Conservation (phyloP, 2,113 vertebrate genomes). For the Numida meleagris region DNA sequence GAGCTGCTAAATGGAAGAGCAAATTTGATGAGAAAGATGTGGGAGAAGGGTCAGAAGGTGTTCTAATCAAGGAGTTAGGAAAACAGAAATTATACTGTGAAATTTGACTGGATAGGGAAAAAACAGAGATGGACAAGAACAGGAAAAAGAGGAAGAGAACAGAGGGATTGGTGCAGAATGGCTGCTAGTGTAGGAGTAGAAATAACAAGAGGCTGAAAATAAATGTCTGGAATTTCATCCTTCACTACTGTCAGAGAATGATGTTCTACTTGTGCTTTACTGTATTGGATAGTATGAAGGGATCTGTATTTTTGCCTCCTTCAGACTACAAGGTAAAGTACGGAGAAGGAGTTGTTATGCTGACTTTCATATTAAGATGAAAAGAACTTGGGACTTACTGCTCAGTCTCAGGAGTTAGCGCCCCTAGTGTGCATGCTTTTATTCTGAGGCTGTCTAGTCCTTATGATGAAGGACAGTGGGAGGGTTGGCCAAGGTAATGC, state of each 20-base stretch:
- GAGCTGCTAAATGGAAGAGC: not conserved
- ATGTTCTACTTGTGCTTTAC: not conserved
- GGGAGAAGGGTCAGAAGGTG: not conserved
- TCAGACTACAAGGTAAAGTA: not conserved
- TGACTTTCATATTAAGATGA: not conserved
- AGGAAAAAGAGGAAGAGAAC: not conserved
- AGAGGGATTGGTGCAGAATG: not conserved
- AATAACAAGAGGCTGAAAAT: not conserved
- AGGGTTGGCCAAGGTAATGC: not conserved
- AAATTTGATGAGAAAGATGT: fast-evolving
- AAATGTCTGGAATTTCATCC: not conserved
- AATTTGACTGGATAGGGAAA: not conserved
- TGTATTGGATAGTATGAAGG: not conserved
- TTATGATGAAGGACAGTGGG: not conserved
- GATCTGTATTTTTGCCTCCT: not conserved
- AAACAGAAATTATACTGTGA: not conserved
- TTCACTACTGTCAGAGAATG: not conserved
- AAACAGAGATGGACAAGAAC: not conserved
- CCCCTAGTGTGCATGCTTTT: not conserved
- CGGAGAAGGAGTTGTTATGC: not conserved
- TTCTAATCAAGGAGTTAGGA: not conserved
- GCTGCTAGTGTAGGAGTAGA: not conserved
- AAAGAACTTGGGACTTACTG: not conserved
- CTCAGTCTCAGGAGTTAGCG: not conserved
- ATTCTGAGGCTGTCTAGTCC: not conserved